Percentiles rank a stretch among this genome's conserved stretches.
These are phyloP conservation scores for Drosophila seguyi DNA, from an alignment of 1,140 invertebrate genomes.

Conservation along the genomic window DNA sequence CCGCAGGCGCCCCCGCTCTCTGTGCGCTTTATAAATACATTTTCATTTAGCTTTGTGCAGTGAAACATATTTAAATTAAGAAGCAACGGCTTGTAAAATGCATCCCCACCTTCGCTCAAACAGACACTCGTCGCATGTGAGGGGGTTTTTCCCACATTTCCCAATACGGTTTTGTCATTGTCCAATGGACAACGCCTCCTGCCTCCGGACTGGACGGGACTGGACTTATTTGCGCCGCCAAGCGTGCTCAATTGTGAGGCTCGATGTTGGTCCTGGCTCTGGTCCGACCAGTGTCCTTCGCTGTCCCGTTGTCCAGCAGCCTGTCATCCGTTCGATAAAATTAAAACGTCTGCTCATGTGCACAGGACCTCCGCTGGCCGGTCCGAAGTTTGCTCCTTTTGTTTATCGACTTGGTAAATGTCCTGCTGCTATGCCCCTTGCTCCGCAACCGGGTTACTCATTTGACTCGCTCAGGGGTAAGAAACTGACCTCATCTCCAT, in stretches of 20 bases:
- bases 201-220: conserved; percentile 7
- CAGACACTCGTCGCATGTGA: conserved; percentile 13
- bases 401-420: conserved; percentile 68
- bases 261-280: conserved; percentile 22
- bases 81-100: conserved; percentile 78
- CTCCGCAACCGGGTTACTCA: conserved; percentile 41
- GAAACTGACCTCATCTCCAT: conserved; percentile 32
- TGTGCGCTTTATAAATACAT: conserved; percentile 71
- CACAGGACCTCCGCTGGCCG: conserved; percentile 47
- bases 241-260: conserved; percentile 69
- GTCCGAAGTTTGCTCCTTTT: conserved; percentile 57
- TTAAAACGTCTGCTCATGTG: conserved; percentile 79
- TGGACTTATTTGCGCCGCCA: conserved; percentile 71
- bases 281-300: conserved; percentile 10
- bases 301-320: conserved; percentile 41
- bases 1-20: neutral
- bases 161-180: conserved; percentile 76
- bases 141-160: conserved; percentile 47
- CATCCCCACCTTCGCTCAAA: conserved; percentile 31
- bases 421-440: conserved; percentile 30
- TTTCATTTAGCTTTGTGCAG: conserved; percentile 82
- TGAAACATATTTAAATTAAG: conserved; percentile 84
- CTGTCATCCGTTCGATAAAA: conserved; percentile 76
- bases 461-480: conserved; percentile 16
- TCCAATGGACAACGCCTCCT: conserved; percentile 55